These are phyloP conservation scores for Chauna torquata DNA, from an alignment of 2,113 vertebrate genomes.

Conservation along the genomic window DNA sequence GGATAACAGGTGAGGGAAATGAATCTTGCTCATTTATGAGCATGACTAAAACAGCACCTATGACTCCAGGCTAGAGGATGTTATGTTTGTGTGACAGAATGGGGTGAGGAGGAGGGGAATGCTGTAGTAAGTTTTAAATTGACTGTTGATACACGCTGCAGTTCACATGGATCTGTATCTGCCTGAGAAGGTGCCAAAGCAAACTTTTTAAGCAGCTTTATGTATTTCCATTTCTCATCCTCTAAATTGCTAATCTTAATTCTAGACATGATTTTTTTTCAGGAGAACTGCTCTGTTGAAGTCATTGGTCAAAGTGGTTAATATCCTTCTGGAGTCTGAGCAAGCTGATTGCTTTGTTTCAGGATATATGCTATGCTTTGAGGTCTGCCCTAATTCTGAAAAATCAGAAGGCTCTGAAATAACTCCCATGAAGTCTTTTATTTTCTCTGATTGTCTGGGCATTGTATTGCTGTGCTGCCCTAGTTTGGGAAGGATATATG, in stretches of 20 bases:
- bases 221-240: not conserved
- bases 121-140: not conserved
- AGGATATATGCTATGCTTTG: not conserved
- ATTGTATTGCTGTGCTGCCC: not conserved
- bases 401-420: not conserved
- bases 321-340: not conserved
- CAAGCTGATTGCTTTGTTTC: not conserved
- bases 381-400: not conserved
- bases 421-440: not conserved
- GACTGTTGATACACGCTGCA: not conserved
- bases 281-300: not conserved
- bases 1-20: not conserved
- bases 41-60: not conserved
- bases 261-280: not conserved
- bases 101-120: not conserved
- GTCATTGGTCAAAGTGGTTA: not conserved
- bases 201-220: not conserved
- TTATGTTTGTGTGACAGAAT: not conserved
- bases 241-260: not conserved
- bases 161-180: not conserved
- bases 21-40: not conserved
- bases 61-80: conserved; percentile 18
- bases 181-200: not conserved
- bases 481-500: not conserved
- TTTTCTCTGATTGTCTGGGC: not conserved